phyloP scores from a whole-genome alignment of 2,797 vertebrate species.

The Karalla daura region DNA sequence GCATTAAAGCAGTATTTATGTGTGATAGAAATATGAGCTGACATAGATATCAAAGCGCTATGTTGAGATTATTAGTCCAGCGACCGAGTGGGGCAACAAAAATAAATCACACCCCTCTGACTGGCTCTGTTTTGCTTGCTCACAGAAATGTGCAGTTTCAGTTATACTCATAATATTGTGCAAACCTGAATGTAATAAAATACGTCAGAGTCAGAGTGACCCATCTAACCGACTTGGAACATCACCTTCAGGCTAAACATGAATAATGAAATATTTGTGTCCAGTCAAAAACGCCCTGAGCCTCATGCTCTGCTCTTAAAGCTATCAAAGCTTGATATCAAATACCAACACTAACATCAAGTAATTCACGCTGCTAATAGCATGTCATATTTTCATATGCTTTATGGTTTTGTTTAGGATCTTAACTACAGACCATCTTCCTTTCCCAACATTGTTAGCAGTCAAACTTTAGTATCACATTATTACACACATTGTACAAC shows the following conservation, averaged over 20 bases:
- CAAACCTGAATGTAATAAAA: not conserved
- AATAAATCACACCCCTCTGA: not conserved
- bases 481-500: slow-evolving; percentile 18
- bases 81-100: not conserved
- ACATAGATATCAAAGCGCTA: not conserved
- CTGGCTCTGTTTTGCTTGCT: not conserved
- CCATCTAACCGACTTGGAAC: slow-evolving; percentile 5
- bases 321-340: too few species aligned
- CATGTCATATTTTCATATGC: not conserved
- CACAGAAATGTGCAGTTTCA: not conserved
- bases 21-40: not conserved
- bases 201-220: not conserved
- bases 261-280: not conserved
- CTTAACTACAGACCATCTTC: too few species aligned
- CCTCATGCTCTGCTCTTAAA: not conserved
- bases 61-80: not conserved
- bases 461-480: not conserved
- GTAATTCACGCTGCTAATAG: not conserved
- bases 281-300: not conserved
- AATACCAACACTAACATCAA: not conserved
- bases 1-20: not conserved
- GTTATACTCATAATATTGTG: not conserved
- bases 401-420: not conserved
- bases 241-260: not conserved
- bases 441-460: not conserved